Percentiles rank a stretch among this genome's conserved stretches.
phyloP scores from a whole-genome alignment of 2,888 invertebrate species.

The Venustoraphidia nigricollis region DNA sequence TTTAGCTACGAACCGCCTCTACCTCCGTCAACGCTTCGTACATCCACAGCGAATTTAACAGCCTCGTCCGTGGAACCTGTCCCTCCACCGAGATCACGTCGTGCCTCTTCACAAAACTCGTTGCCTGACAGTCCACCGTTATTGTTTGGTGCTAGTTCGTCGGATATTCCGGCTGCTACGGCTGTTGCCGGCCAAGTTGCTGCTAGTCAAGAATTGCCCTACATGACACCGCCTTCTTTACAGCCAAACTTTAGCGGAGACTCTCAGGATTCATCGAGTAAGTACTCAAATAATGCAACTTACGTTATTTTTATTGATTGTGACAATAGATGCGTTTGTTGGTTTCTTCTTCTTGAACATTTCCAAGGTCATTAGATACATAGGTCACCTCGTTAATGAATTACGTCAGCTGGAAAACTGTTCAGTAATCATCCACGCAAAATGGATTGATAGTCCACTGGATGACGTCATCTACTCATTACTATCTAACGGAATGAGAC shows the following conservation, averaged over 20 bases:
- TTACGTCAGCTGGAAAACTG: too few relatives aligned
- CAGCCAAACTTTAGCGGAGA: slow-evolving; percentile 69
- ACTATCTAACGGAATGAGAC: too few relatives aligned
- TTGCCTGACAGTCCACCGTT: slow-evolving; percentile 18
- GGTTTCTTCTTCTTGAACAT: too few relatives aligned
- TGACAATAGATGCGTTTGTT: too few relatives aligned
- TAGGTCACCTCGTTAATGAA: too few relatives aligned
- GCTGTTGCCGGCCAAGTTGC: slow-evolving; percentile 75
- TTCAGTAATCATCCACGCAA: too few relatives aligned
- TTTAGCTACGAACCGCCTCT: too few relatives aligned
- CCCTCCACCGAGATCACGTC: slow-evolving; percentile 33
- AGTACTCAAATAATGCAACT: slow-evolving; percentile 18
- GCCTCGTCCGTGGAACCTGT: slow-evolving; percentile 19
- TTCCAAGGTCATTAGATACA: too few relatives aligned
- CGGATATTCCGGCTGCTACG: slow-evolving; percentile 68
- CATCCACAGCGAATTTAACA: neutral
- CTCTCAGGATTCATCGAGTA: slow-evolving; percentile 77
- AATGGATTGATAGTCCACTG: too few relatives aligned
- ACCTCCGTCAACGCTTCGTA: too few relatives aligned
- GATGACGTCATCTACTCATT: too few relatives aligned
- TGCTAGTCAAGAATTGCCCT: slow-evolving; percentile 76
- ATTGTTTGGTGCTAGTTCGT: slow-evolving; percentile 4
- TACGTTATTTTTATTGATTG: too few relatives aligned
- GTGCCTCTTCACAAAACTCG: slow-evolving; percentile 32
- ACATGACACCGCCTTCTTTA: slow-evolving; percentile 70